Evolutionary conservation across 2,113 vertebrate genomes (phyloP).

Genomic region (Callocephalon fimbriatum): DNA sequence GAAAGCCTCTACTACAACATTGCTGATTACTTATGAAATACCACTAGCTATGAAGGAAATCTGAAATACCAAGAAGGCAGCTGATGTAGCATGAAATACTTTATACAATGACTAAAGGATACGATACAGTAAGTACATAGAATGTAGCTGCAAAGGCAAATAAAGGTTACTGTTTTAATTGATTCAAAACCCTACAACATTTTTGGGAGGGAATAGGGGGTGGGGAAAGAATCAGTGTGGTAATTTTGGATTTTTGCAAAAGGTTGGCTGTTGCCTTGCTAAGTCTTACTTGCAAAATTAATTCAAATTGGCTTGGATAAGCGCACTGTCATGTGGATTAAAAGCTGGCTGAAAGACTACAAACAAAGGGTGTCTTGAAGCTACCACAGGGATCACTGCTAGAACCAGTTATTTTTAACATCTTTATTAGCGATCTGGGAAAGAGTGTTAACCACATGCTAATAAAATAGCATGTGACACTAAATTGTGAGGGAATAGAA

Average conservation of each 20-base stretch:
- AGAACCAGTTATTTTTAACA: slow-evolving; percentile 72
- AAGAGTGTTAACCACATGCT: slow-evolving; percentile 49
- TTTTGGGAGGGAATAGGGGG: fast-evolving
- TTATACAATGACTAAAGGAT: neutral
- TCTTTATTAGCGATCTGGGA: slow-evolving; percentile 78
- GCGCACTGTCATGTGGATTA: slow-evolving; percentile 52
- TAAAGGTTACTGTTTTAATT: neutral
- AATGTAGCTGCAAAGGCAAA: neutral
- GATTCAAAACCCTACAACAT: neutral
- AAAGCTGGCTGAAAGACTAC: slow-evolving; percentile 52
- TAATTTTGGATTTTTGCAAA: neutral
- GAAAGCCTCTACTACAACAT: neutral
- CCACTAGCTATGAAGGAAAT: neutral
- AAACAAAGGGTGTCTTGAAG: slow-evolving; percentile 60
- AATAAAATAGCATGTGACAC: slow-evolving; percentile 70
- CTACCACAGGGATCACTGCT: slow-evolving; percentile 46
- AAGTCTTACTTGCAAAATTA: slow-evolving; percentile 37
- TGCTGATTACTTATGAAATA: neutral
- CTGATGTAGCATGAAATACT: neutral
- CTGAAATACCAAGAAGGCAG: neutral
- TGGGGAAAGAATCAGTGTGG: fast-evolving
- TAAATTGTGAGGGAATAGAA: slow-evolving; percentile 50
- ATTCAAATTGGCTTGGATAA: slow-evolving; percentile 57
- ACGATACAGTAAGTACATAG: neutral
- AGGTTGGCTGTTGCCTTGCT: neutral